Percentiles rank a stretch among this genome's conserved stretches.
phyloP scores from a whole-genome alignment of 2,113 vertebrate species.

The Corythoichthys haematopterus region DNA sequence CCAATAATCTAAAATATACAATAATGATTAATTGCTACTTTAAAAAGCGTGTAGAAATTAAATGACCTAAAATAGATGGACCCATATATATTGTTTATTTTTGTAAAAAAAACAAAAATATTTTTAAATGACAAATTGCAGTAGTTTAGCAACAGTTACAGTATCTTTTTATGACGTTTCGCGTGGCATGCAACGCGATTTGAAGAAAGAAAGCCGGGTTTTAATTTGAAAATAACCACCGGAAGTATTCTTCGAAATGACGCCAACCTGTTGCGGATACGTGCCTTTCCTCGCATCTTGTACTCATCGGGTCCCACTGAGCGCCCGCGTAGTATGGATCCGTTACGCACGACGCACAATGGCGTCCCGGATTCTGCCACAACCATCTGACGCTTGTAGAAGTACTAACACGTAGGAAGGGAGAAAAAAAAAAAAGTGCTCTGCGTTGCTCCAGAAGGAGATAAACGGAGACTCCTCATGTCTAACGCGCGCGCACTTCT shows the following conservation, averaged over 20 bases:
- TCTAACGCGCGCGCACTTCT: slow-evolving; percentile 18
- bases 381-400: slow-evolving; percentile 15
- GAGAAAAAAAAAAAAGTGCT: not conserved
- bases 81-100: no score
- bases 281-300: slow-evolving; percentile 39
- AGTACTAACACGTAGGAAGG: not conserved
- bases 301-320: slow-evolving; percentile 23
- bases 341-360: slow-evolving; percentile 51
- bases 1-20: no score
- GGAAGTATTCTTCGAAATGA: not conserved
- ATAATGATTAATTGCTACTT: no score
- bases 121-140: not conserved
- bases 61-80: no score
- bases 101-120: not conserved
- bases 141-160: not conserved
- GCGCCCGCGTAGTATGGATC: slow-evolving; percentile 59
- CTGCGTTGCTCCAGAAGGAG: not conserved
- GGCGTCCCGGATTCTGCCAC: slow-evolving; percentile 34
- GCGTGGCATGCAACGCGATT: not conserved
- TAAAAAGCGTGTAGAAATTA: no score
- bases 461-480: slow-evolving; percentile 17
- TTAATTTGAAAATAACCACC: slow-evolving; percentile 39
- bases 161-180: not conserved
- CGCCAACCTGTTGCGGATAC: not conserved
- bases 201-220: not conserved